Evolutionary conservation across 2,888 invertebrate genomes (phyloP).

Genomic region (Chrysolina americana): DNA sequence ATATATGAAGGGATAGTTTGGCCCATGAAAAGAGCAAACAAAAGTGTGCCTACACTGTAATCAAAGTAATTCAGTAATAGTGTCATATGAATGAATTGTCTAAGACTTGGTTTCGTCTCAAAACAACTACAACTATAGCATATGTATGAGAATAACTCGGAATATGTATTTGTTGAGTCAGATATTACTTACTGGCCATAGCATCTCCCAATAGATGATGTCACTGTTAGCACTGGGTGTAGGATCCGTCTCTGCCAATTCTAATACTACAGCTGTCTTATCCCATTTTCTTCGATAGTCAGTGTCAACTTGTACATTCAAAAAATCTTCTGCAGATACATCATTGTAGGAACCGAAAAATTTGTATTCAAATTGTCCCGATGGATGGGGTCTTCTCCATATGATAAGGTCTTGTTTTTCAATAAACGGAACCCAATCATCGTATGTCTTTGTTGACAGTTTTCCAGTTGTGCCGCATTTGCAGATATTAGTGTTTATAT

Average conservation of each 20-base stretch:
- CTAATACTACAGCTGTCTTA: slow-evolving; percentile 80
- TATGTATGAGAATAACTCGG: neutral
- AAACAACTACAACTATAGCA: neutral
- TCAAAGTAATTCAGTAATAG: too few species aligned
- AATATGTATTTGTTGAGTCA: neutral
- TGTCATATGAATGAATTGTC: too few species aligned
- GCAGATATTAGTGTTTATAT: slow-evolving; percentile 46
- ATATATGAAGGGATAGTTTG: too few species aligned
- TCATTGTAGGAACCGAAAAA: slow-evolving; percentile 88
- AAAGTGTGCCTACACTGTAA: too few species aligned
- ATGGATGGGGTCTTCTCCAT: slow-evolving; percentile 81
- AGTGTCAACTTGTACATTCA: slow-evolving; percentile 86
- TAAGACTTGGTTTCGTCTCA: too few species aligned
- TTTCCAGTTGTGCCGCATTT: slow-evolving; percentile 48
- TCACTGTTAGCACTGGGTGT: slow-evolving; percentile 75
- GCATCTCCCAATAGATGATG: slow-evolving; percentile 90
- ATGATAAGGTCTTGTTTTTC: slow-evolving; percentile 85
- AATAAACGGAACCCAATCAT: slow-evolving; percentile 84
- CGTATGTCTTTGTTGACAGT: slow-evolving; percentile 59
- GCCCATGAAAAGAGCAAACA: too few species aligned
- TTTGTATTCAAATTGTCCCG: slow-evolving; percentile 86
- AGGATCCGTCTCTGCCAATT: slow-evolving; percentile 79
- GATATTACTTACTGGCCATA: slow-evolving; percentile 82
- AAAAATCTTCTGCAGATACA: slow-evolving; percentile 83
- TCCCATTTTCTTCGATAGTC: slow-evolving; percentile 87